Evolutionary conservation across 2,113 vertebrate genomes (phyloP).

Genomic region (Xyrauchen texanus): DNA sequence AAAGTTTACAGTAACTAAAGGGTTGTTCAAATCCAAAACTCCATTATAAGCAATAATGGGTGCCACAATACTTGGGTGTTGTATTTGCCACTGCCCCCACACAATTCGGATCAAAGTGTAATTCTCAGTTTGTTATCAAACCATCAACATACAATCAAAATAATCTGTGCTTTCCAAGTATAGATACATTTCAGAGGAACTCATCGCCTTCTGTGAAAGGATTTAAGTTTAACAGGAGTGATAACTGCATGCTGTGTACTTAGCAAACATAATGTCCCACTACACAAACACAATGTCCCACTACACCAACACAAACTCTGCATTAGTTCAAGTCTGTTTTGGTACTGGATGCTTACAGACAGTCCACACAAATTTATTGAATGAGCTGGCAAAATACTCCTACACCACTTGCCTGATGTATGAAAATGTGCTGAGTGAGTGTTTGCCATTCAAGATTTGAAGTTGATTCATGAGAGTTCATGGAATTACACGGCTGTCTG

Average conservation of each 20-base stretch:
- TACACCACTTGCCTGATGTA: not conserved
- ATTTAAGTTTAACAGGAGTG: constrained; percentile 65
- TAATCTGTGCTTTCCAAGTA: constrained; percentile 52
- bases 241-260: constrained; percentile 55
- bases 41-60: too few relatives aligned
- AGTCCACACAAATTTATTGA: constrained; percentile 24
- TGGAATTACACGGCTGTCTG: constrained; percentile 13
- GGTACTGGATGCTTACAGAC: constrained; percentile 28
- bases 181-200: constrained; percentile 52
- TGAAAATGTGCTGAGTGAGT: not conserved
- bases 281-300: constrained; percentile 31
- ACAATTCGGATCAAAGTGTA: constrained; percentile 15
- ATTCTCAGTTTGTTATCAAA: constrained; percentile 4
- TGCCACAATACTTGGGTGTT: not conserved
- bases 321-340: constrained; percentile 20
- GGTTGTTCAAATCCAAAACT: not conserved
- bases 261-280: constrained; percentile 56
- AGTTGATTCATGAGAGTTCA: constrained; percentile 27
- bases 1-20: too few relatives aligned
- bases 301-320: constrained; percentile 27
- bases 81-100: not conserved
- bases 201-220: constrained; percentile 55
- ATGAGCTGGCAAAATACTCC: constrained; percentile 17
- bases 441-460: constrained; percentile 16
- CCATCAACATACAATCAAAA: constrained; percentile 25